Percentiles rank a stretch among this genome's conserved stretches.
Evolutionary conservation across 2,113 vertebrate species (phyloP).

Genomic region (Pseudopodoces humilis): DNA sequence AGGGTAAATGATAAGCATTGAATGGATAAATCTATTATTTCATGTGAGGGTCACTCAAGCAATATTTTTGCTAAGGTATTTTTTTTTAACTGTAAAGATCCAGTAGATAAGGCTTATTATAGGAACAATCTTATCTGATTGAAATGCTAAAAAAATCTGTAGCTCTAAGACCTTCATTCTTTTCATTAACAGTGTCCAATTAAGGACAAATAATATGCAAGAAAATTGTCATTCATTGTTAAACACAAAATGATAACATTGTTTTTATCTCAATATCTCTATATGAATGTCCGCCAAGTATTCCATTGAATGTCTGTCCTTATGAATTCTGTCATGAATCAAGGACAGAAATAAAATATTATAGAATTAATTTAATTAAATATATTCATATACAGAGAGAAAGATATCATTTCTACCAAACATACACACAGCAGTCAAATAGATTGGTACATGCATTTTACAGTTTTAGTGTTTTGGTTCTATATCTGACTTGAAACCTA

Average conservation of each 20-base stretch:
- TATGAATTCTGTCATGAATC: neutral
- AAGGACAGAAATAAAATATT: neutral
- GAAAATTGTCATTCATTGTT: neutral
- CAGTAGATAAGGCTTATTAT: neutral
- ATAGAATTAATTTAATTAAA: neutral
- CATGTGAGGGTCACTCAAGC: neutral
- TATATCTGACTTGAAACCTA: neutral
- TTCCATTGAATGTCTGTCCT: neutral
- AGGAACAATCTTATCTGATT: neutral
- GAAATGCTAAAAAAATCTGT: neutral
- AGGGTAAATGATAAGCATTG: neutral
- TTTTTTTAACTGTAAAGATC: neutral
- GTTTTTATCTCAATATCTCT: neutral
- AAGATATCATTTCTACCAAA: neutral
- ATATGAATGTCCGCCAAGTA: neutral
- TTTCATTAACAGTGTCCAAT: neutral
- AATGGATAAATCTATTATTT: neutral
- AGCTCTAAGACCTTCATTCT: neutral
- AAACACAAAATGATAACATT: neutral
- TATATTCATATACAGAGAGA: neutral
- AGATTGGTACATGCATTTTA: neutral
- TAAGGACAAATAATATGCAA: neutral
- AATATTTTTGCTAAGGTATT: neutral
- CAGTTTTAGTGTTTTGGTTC: neutral
- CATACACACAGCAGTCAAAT: neutral